Evolutionary conservation across 2,797 vertebrate species (phyloP).

Genomic region (Arremon aurantiirostris): DNA sequence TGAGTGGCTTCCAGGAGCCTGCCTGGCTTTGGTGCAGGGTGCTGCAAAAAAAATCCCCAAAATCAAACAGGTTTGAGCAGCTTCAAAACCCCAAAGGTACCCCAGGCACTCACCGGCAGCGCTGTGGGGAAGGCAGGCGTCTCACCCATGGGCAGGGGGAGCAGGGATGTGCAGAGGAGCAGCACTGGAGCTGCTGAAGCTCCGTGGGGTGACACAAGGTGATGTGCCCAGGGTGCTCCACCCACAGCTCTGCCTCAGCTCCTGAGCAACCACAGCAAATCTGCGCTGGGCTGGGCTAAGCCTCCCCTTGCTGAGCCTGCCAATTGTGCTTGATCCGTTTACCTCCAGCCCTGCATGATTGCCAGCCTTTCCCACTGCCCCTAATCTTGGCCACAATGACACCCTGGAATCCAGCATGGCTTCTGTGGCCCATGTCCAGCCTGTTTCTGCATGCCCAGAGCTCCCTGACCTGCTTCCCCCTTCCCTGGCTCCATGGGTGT

Average conservation of each 20-base stretch:
- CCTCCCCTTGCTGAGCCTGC: slow-evolving; percentile 68
- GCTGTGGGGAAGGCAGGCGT: accelerated
- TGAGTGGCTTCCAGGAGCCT: not conserved
- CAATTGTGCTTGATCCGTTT: slow-evolving; percentile 69
- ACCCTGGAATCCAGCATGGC: accelerated
- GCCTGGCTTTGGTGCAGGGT: accelerated
- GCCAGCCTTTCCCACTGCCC: slow-evolving; percentile 1
- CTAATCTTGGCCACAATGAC: not conserved
- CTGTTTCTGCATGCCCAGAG: not conserved
- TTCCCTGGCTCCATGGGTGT: accelerated
- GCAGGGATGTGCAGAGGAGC: not conserved
- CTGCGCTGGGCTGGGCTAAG: slow-evolving; percentile 46
- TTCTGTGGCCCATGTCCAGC: not conserved
- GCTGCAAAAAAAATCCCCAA: not conserved
- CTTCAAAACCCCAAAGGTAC: not conserved
- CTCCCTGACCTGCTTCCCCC: not conserved
- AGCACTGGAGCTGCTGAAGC: not conserved
- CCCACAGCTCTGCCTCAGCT: not conserved
- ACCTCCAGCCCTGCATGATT: not conserved
- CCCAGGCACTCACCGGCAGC: not conserved
- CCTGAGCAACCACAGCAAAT: not conserved
- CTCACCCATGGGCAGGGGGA: accelerated
- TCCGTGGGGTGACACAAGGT: accelerated
- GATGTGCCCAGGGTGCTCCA: not conserved
- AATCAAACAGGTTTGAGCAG: not conserved